Evolutionary conservation across 1,140 invertebrate genomes (phyloP), one percentile per base, ranked within the genome.

Genomic region (Drosophila teissieri): DNA sequence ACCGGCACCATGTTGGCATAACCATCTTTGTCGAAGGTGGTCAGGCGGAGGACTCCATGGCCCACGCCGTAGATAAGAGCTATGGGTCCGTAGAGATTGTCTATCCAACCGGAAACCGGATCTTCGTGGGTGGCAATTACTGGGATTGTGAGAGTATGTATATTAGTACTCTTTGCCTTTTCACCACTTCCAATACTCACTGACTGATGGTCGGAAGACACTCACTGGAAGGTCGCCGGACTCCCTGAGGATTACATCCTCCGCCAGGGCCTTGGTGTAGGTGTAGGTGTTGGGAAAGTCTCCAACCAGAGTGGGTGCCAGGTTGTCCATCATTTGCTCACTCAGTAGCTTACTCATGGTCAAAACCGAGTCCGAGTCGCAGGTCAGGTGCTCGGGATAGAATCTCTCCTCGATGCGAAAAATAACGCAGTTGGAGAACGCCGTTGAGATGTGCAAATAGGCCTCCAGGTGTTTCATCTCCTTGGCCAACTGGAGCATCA

Each of bases 41-140:
- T 93, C 92, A 95, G 94, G 53, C 96, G 94, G 2, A 98, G 81
- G 0, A 97, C 92, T 22, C 97, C 97, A 51, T 95, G 94, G 8
- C 94, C 95, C 19, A 94, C 94, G 3, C 95, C 95, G 12, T 95
- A 95, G 8, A 95, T 67, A 0, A 95, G 89, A 17, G 95, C 96
- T 55, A 96, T 97, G 5, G 97, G 96, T 46, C 97, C 97, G 90
- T 98, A 98, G 63, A 97, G 93, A 85, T 98, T 99, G 90, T 98
- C 97, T 19, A 98, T 97, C 96, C 97, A 98, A 3, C 96, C 96
- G 14, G 91, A 53, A 0, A 94, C 76, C 0, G 95, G 95, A 67
- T 98, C 97, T 53, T 94, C 94, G 91, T 95, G 95, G 1, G 96
- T 95, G 0, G 96, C 96, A 34, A 97, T 94, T 24, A 98, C 96